Conservation (phyloP, 2,113 vertebrate species). For the Lagopus leucura region DNA sequence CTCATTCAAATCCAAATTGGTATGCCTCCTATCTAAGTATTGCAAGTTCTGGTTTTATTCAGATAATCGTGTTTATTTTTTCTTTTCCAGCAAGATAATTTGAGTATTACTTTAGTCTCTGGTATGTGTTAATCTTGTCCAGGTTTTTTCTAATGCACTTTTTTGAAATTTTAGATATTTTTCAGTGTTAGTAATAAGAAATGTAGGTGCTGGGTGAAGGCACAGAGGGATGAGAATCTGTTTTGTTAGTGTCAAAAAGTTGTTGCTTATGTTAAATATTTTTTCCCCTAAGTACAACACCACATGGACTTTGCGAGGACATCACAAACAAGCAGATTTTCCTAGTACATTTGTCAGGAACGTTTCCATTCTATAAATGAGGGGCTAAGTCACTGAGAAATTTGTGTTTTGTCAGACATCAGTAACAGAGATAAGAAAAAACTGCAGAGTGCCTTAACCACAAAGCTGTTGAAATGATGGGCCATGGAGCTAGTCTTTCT, state of each 20-base stretch:
- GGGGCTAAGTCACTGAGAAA: not conserved
- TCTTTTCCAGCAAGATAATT: constrained; percentile 64
- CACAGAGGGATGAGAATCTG: not conserved
- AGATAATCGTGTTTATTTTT: constrained; percentile 71
- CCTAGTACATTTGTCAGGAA: not conserved
- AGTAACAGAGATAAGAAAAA: not conserved
- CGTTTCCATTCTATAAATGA: not conserved
- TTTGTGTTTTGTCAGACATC: not conserved
- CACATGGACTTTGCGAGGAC: not conserved
- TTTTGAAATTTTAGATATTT: constrained; percentile 22
- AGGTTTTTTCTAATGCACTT: constrained; percentile 23
- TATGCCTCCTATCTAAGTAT: constrained; percentile 58
- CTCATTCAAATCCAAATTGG: constrained; percentile 52
- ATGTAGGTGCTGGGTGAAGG: constrained; percentile 11
- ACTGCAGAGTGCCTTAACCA: not conserved
- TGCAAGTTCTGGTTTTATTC: constrained; percentile 68
- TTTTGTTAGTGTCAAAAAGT: not conserved
- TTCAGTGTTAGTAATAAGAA: not conserved
- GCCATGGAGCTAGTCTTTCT: not conserved
- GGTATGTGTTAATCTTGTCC: constrained; percentile 58
- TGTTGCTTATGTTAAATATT: not conserved
- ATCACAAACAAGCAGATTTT: not conserved
- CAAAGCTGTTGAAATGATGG: not conserved
- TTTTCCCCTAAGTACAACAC: not conserved
- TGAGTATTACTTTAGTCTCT: constrained; percentile 51